Conservation (phyloP, 2,888 invertebrate species). For the Norana najaformis region DNA sequence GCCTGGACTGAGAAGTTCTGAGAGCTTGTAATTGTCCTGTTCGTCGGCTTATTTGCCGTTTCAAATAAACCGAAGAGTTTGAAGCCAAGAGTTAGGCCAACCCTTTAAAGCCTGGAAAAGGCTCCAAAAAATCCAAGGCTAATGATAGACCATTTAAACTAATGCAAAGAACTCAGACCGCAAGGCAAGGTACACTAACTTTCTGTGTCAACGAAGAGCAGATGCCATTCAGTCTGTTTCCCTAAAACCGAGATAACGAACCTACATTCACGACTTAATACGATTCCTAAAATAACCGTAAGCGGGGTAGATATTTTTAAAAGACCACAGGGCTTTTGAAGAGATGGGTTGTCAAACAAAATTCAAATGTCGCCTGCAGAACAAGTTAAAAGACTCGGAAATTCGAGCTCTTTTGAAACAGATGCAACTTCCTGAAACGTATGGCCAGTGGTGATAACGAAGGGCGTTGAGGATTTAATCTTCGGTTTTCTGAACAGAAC, state of each 20-base stretch:
- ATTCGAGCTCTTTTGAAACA: background rate
- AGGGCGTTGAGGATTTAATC: conserved; percentile 5
- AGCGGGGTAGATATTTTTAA: background rate
- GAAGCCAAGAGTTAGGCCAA: background rate
- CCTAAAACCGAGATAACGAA: background rate
- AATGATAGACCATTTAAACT: background rate
- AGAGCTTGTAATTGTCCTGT: background rate
- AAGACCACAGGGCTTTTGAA: background rate
- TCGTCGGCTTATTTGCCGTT: background rate
- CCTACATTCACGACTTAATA: background rate
- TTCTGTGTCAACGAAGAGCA: background rate
- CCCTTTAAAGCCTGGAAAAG: no score
- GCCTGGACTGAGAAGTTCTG: background rate
- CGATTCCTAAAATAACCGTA: background rate
- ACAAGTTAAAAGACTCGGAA: background rate
- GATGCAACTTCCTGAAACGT: background rate
- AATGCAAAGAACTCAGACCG: background rate
- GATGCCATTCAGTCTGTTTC: background rate
- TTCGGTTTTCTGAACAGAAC: background rate
- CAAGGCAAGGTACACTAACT: background rate
- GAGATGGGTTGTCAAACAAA: background rate
- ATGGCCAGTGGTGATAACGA: background rate
- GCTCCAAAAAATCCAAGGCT: background rate
- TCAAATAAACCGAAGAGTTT: background rate
- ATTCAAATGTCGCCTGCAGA: background rate